These are phyloP conservation scores for Philopotamus ludificatus DNA, from an alignment of 1,140 invertebrate species.

Conservation along the genomic window DNA sequence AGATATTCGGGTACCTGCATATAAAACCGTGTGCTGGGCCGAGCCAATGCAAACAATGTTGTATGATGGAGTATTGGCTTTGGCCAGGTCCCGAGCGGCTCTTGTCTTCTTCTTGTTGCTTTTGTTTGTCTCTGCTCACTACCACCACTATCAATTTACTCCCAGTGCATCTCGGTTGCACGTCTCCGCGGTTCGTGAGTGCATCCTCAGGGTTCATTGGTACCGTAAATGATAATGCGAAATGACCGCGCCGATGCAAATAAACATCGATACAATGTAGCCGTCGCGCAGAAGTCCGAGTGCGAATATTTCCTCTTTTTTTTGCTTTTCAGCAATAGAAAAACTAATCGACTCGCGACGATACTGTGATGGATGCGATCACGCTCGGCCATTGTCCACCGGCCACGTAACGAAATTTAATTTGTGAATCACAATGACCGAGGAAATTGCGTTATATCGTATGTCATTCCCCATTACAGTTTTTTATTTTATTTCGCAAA, in stretches of 20 bases:
- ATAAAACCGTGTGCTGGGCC: no score
- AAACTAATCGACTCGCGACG: slow-evolving; percentile 13
- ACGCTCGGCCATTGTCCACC: slow-evolving; percentile 23
- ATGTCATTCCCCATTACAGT: slow-evolving; percentile 37
- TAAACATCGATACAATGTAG: background rate
- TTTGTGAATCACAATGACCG: slow-evolving; percentile 40
- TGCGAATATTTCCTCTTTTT: no score
- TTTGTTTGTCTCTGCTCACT: background rate
- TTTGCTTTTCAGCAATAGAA: no score
- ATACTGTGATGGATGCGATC: slow-evolving; percentile 6
- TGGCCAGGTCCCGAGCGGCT: no score
- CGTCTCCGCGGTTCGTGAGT: background rate
- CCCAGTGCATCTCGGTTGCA: background rate
- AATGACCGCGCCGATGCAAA: background rate
- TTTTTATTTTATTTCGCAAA: slow-evolving; percentile 14
- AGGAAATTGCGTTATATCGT: slow-evolving; percentile 39
- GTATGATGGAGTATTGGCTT: no score
- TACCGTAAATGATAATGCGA: background rate
- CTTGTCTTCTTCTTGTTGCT: background rate
- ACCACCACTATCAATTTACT: background rate
- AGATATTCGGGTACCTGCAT: no score
- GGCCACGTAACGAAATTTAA: slow-evolving; percentile 40
- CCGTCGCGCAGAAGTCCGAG: no score
- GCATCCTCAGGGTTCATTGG: background rate
- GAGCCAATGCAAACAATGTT: no score